Conservation (phyloP, 2,888 invertebrate species). For the Drosophila falleni region DNA sequence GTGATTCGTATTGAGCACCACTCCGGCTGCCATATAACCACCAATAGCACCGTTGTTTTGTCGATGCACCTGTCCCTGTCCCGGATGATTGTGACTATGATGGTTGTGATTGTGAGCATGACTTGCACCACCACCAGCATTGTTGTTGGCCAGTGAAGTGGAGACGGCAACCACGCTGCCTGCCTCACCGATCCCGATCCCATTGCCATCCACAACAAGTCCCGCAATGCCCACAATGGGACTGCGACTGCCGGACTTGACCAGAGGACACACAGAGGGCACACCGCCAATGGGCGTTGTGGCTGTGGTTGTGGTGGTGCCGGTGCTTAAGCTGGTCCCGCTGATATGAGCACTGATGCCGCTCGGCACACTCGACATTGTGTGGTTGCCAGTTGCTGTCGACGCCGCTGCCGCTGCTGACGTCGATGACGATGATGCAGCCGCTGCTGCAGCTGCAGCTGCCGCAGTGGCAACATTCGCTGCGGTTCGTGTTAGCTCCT, state of each 20-base stretch:
- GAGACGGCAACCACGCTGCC: slow-evolving; percentile 34
- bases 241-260: slow-evolving; percentile 63
- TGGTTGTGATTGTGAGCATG: slow-evolving; percentile 39
- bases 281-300: slow-evolving; percentile 76
- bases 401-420: neutral
- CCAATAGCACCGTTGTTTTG: slow-evolving; percentile 21
- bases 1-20: slow-evolving; percentile 84
- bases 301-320: slow-evolving; percentile 77
- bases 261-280: slow-evolving; percentile 53
- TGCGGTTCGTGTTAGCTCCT: slow-evolving; percentile 85
- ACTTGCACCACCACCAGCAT: neutral
- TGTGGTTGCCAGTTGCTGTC: slow-evolving; percentile 1
- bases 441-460: slow-evolving; percentile 36
- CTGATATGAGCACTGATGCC: slow-evolving; percentile 85
- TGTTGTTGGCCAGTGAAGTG: slow-evolving; percentile 40
- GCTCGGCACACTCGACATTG: slow-evolving; percentile 82
- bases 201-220: slow-evolving; percentile 61
- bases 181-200: slow-evolving; percentile 11
- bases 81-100: slow-evolving; percentile 35
- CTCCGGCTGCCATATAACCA: slow-evolving; percentile 84
- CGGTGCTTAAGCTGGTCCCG: slow-evolving; percentile 83
- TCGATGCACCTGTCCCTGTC: slow-evolving; percentile 9
- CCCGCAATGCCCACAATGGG: slow-evolving; percentile 61
- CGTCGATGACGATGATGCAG: slow-evolving; percentile 1
- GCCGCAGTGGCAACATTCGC: slow-evolving; percentile 47